Conservation (phyloP, 2,797 vertebrate genomes). For the Ciconia nigra region DNA sequence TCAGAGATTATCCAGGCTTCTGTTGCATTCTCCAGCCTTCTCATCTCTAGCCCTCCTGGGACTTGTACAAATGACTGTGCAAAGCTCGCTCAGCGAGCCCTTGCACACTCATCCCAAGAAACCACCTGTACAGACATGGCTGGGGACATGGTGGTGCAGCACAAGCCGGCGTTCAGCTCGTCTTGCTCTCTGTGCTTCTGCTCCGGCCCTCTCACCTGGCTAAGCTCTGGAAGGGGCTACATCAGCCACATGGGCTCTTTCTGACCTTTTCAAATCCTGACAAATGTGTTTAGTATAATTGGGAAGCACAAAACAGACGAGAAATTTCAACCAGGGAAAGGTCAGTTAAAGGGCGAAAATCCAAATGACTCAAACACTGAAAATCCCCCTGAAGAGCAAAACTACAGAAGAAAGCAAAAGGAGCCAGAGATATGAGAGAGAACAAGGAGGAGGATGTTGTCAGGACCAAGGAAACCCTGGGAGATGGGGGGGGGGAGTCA, state of each 20-base stretch:
- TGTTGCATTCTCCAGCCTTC: background rate
- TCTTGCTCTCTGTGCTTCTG: background rate
- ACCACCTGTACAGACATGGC: background rate
- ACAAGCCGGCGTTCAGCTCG: rapidly evolving
- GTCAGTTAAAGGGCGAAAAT: conserved; percentile 68
- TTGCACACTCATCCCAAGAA: background rate
- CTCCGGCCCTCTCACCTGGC: background rate
- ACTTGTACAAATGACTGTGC: background rate
- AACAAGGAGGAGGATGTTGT: background rate
- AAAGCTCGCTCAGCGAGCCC: background rate
- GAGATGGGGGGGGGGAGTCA: background rate
- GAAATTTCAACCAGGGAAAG: conserved; percentile 48
- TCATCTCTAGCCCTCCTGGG: background rate
- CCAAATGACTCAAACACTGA: conserved; percentile 51
- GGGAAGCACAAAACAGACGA: conserved; percentile 50
- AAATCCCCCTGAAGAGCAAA: conserved; percentile 50
- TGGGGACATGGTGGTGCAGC: rapidly evolving
- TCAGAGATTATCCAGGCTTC: background rate
- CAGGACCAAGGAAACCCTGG: background rate
- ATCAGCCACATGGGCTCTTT: conserved; percentile 6
- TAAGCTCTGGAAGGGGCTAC: conserved; percentile 34
- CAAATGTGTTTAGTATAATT: conserved; percentile 63
- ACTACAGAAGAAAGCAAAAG: background rate
- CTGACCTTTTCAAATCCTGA: conserved; percentile 65
- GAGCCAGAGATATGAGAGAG: background rate